Evolutionary conservation across 2,797 vertebrate species (phyloP).

Genomic region (Sebastes taczanowskii): DNA sequence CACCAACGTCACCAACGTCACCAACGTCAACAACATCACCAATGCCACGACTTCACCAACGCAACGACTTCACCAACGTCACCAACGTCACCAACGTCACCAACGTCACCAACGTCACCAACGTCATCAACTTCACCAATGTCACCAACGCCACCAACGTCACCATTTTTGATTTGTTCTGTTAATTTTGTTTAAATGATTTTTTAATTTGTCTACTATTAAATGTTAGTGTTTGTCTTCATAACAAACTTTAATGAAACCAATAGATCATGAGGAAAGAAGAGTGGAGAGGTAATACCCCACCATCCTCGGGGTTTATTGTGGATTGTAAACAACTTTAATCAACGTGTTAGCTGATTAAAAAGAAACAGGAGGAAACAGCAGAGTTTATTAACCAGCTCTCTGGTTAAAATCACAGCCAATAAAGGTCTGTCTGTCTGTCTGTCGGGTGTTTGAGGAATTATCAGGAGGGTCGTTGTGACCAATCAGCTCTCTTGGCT

Average conservation of each 20-base stretch:
- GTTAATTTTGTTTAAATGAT: no score
- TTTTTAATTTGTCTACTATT: neutral
- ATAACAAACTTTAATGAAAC: neutral
- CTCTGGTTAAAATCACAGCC: neutral
- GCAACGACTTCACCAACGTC: rapidly evolving
- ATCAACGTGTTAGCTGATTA: neutral
- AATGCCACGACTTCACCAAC: no score
- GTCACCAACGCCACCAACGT: no score
- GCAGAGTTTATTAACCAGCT: neutral
- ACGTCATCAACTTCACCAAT: rapidly evolving
- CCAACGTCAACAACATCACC: no score
- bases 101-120: no score
- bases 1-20: no score
- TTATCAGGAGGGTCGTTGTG: slow-evolving; percentile 7
- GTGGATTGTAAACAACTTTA: neutral
- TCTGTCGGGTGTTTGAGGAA: neutral
- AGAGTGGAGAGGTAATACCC: neutral
- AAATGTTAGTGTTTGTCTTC: neutral
- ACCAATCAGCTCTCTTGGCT: slow-evolving; percentile 39
- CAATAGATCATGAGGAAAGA: neutral
- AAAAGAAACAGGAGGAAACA: neutral
- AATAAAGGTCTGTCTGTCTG: neutral
- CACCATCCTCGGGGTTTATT: neutral
- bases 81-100: no score
- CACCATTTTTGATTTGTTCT: no score